Percentiles rank a stretch among this genome's conserved stretches.
These are phyloP conservation scores for Lepisosteus oculatus DNA, from an alignment of 2,113 vertebrate species.

Conservation along the genomic window DNA sequence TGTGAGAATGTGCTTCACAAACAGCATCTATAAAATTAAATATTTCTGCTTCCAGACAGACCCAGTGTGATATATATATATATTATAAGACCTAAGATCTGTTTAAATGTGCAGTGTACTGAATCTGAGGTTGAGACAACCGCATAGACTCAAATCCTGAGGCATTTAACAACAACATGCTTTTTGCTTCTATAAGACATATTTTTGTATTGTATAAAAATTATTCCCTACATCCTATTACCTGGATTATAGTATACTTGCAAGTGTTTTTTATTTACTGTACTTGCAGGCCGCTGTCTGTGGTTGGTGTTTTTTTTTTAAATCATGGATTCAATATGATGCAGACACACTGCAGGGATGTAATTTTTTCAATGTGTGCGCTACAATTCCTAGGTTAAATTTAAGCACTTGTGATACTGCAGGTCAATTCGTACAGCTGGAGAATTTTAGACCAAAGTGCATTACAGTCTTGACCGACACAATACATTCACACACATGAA, in stretches of 20 bases:
- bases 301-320: not conserved
- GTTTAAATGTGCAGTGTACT: conserved; percentile 50
- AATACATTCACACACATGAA: too few relatives aligned
- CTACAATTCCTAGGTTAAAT: too few relatives aligned
- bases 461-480: too few relatives aligned
- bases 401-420: too few relatives aligned
- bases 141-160: conserved; percentile 29
- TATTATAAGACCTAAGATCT: conserved; percentile 49
- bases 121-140: conserved; percentile 41
- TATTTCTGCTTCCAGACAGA: conserved; percentile 42
- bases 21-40: conserved; percentile 53
- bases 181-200: conserved; percentile 47
- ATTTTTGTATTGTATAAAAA: conserved; percentile 39
- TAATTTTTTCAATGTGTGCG: too few relatives aligned
- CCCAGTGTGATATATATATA: conserved; percentile 60
- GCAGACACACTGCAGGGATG: too few relatives aligned
- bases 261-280: not conserved
- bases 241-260: not conserved
- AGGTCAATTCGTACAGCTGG: too few relatives aligned
- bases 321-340: too few relatives aligned
- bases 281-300: not conserved
- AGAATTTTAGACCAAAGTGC: too few relatives aligned
- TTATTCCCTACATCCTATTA: conserved; percentile 36
- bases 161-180: conserved; percentile 45
- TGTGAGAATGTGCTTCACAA: not conserved